Base-by-base conservation (phyloP, 2,797 vertebrate genomes). In the Catharus ustulatus region DNA sequence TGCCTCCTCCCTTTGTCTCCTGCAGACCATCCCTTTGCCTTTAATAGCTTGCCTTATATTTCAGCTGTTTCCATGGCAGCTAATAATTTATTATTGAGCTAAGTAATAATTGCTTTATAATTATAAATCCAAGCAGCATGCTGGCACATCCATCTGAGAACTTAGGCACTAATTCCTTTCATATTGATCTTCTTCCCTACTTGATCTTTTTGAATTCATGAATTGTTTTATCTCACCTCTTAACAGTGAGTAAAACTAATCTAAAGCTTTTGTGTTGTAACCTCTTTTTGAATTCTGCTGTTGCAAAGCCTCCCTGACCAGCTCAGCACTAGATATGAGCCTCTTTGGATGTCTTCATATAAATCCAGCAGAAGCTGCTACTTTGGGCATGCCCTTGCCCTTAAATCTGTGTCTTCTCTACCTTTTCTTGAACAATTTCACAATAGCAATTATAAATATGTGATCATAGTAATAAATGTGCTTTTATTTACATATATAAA, bases 21-120 rank as follows among this genome's bases (percentile, higher is more conserved):
- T 93, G 85, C 83, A 96, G 89, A 62, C 87, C 71, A 49, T 79
- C 82, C 80, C 4, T 0, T 62, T 85, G 75, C 89, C 79, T 92
- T 84, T 93, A 94, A 86, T 73, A 95, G 63, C 87, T 86, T 82
- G 67, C 80, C 63, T 89, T 91, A 57, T 67, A 91, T 88, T 93
- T 88, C 74, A 61, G 77, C 48, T 40, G 96, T 97, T 97, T 92
- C 94, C 71, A 95, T 96, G 89, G 95, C 80, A 97, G 93, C 94
- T 91, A 93, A 91, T 93, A 97, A 94, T 96, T 96, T 96, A 95
- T 95, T 95, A 95, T 64, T 88, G 92, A 96, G 74, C 89, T 88
- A 75, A 91, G 77, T 88, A 95, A 94, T 96, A 93, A 95, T 84
- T 94, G 71, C 87, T 97, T 96, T 93, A 84, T 94, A 96, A 95